Base-by-base conservation (phyloP, 2,113 vertebrate genomes). In the Plecturocebus donacophilus region DNA sequence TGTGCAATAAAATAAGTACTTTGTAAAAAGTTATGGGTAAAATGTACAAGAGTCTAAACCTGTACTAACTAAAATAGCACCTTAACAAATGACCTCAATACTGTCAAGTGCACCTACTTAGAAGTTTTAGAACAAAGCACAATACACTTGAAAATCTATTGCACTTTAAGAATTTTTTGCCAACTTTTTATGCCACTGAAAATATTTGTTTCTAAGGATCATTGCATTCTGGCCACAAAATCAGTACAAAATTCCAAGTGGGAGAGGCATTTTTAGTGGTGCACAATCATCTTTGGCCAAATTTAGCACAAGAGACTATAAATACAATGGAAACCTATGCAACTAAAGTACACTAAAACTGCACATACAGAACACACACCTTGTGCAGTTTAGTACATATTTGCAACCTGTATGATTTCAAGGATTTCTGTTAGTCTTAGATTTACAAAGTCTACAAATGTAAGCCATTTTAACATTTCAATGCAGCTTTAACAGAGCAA, bases 1-100 rank as follows among this genome's bases (percentile, higher is more conserved):
- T 99, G 99, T 99, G 99, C 99, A 99, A 99, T 99, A 99, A 99
- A 99, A 99, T 97, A 99, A 99, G 99, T 98, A 98, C 98, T 99
- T 99, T 99, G 99, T 99, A 99, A 99, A 99, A 99, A 99, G 99
- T 98, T 99, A 99, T 99, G 99, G 99, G 99, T 99, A 99, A 99
- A 98, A 71, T 98, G 98, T 99, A 99, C 98, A 99, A 99, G 99
- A 99, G 99, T 99, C 99, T 99, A 99, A 99, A 99, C 98, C 99
- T 99, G 98, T 19, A 98, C 98, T 98, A 97, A 97, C 82, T 98
- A 97, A 99, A 99, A 99, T 99, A 99, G 99, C 99, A 99, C 99
- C 99, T 98, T 99, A 99, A 99, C 98, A 99, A 99, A 99, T 99
- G 99, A 98, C 98, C 99, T 99, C 99, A 99, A 99, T 99, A 99